Evolutionary conservation across 2,797 vertebrate species (phyloP), one percentile per base, ranked within the genome.

Genomic region (Sus cebifrons): DNA sequence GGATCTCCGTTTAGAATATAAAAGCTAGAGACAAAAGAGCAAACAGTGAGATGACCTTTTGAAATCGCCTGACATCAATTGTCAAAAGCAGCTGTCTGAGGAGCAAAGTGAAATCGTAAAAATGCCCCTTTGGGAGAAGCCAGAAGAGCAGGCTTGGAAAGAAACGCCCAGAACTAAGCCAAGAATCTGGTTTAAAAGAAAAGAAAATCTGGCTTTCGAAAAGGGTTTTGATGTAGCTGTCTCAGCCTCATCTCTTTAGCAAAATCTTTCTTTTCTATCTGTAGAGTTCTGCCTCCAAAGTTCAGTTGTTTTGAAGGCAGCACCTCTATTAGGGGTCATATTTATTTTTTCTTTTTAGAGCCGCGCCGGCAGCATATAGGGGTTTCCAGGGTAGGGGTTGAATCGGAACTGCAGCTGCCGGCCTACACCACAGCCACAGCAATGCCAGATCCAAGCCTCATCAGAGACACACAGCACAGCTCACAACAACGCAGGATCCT

Each of bases 131-230:
- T 52, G 29, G 70, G 49, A 73, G 58, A 54, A 56, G 81, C 21
- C 82, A 90, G n/a, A 49, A 95, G 79, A 67, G 32, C 15, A 67
- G 15, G 40, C 14, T 81, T 74, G 32, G 44, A 64, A 94, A 94
- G 65, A 88, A 68, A 92, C 44, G 40, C 49, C 21, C 52, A 87
- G 73, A 90, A 93, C 32, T 49, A 62, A 86, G 25, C 44, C 56
- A 14, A 44, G 36, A 12, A n/a, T 75, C 75, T 81, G 29, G 49
- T 62, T 67, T 6, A 32, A 81, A 89, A 29, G 44, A n/a, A 86
- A 94, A 84, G 44, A 73, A 89, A 75, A 86, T 6, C 0, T 65
- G 32, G 1, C 64, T 64, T 94, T 71, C 56, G 58, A 82, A 54
- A 52, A 68, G 56, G 44, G 12, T n/a, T 62, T 77, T 83, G 75